Percentiles rank a stretch among this genome's conserved stretches.
Evolutionary conservation across 30 jellyfish, hydroid and myxozoan genomes (phyloP).

Genomic region (Cassiopea andromeda): DNA sequence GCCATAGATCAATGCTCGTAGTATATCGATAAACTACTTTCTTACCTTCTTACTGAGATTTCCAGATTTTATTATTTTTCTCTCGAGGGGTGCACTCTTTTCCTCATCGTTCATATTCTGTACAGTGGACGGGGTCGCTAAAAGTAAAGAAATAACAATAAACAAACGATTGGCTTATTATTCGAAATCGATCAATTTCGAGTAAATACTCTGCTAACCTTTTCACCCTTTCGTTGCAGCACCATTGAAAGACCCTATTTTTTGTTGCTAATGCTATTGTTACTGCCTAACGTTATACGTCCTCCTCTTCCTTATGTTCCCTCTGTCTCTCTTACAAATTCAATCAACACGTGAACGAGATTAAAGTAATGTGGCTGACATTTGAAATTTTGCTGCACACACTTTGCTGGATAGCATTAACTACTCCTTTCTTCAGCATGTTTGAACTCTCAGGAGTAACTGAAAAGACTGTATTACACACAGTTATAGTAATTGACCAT

Average conservation of each 20-base stretch:
- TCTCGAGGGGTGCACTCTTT: background rate
- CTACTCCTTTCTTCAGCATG: background rate
- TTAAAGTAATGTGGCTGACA: background rate
- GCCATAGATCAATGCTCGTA: too few species aligned
- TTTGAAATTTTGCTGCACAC: background rate
- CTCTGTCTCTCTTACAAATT: background rate
- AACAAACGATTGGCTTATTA: too few species aligned
- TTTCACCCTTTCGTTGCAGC: background rate
- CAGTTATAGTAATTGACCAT: constrained; percentile 66
- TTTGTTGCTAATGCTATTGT: background rate
- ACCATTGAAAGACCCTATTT: background rate
- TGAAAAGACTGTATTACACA: constrained; percentile 1
- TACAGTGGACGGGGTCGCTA: background rate
- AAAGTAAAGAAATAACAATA: background rate
- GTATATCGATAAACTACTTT: background rate
- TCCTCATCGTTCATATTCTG: background rate
- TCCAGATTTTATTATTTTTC: constrained; percentile 15
- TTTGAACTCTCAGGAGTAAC: background rate
- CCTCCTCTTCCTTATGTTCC: background rate
- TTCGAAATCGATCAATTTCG: too few species aligned
- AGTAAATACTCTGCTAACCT: too few species aligned
- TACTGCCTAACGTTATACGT: background rate
- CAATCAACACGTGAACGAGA: background rate
- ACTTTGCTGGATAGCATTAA: background rate
- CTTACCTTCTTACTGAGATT: constrained; percentile 22